Evolutionary conservation across 2,113 vertebrate species (phyloP), one percentile per base, ranked within the genome.

Genomic region (Mixornis gularis): DNA sequence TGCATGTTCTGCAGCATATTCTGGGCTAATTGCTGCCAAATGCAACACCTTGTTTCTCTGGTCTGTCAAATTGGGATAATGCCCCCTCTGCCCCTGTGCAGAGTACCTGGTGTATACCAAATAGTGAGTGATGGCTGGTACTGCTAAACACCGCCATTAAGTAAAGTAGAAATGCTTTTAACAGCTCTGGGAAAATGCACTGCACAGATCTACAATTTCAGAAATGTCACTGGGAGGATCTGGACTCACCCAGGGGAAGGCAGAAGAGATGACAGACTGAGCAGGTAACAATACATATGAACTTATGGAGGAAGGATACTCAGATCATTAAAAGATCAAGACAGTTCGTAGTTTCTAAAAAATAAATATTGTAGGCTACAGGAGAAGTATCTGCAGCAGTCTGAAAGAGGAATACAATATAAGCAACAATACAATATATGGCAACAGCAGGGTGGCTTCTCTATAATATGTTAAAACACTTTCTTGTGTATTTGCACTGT

Each of bases 161-260:
- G 78, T 84, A 60, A 89, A 87, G 70, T 12, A 93, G 81, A 53
- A 59, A 70, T 5, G 12, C 34, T 73, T 96, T 89, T 92, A 92
- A 59, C 43, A 80, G 68, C 74, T 85, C 85, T 2, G 4, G 79
- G 71, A 90, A 79, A 94, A 93, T 56, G 86, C 55, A 43, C 63
- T 43, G 70, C 52, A 63, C 63, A 83, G 58, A 69, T 76, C 63
- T 87, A 74, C 87, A 60, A 4, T 85, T 83, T 89, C 60, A 87
- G 72, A 80, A 77, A 71, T 63, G 56, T 80, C 82, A 63, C 55
- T 36, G 60, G 24, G 27, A 85, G 63, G 66, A 89, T 52, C 53
- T 85, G 92, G 53, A 76, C 38, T 87, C 60, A 40, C 51, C 59
- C 66, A 62, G 53, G n/a, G 69, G 92, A 74, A 83, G 4, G 14